Conservation (phyloP, 2,113 vertebrate species). For the Hemibagrus wyckioides region DNA sequence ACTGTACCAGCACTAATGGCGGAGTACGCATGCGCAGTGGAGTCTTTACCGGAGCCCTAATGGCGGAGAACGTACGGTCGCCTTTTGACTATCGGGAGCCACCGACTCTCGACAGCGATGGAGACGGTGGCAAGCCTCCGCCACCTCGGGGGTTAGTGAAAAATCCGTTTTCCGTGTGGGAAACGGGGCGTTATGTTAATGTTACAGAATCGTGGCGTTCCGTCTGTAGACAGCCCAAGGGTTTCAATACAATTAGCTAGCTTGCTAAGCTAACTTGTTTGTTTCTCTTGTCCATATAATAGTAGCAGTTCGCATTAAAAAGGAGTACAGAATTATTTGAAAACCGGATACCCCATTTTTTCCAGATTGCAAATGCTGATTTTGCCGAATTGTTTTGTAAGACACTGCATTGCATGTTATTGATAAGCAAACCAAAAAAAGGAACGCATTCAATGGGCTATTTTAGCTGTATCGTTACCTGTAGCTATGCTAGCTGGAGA, state of each 20-base stretch:
- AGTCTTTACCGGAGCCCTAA: constrained; percentile 69
- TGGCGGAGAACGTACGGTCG: constrained; percentile 81
- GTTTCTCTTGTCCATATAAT: constrained; percentile 9
- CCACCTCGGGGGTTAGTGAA: constrained; percentile 72
- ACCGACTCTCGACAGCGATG: constrained; percentile 80
- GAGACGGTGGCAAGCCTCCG: constrained; percentile 76
- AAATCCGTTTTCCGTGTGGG: background rate
- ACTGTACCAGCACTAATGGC: background rate
- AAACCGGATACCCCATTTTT: background rate
- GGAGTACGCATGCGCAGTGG: constrained; percentile 68
- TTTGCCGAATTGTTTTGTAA: background rate
- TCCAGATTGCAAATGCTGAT: background rate
- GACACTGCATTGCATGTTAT: background rate
- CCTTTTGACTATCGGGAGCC: constrained; percentile 81
- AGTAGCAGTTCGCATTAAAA: background rate
- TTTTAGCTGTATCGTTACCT: background rate
- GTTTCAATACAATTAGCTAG: constrained; percentile 20
- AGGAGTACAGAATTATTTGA: background rate
- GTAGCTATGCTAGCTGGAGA: constrained; percentile 28
- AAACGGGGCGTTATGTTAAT: background rate
- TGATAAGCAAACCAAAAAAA: background rate
- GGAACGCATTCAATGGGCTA: background rate
- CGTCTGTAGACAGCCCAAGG: background rate
- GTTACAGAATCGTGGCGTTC: background rate
- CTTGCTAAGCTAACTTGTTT: constrained; percentile 33